A percentile compares a stretch with the other conserved stretches of the same genome.
Conservation (phyloP, 2,113 vertebrate species). For the Neoarius graeffei region DNA sequence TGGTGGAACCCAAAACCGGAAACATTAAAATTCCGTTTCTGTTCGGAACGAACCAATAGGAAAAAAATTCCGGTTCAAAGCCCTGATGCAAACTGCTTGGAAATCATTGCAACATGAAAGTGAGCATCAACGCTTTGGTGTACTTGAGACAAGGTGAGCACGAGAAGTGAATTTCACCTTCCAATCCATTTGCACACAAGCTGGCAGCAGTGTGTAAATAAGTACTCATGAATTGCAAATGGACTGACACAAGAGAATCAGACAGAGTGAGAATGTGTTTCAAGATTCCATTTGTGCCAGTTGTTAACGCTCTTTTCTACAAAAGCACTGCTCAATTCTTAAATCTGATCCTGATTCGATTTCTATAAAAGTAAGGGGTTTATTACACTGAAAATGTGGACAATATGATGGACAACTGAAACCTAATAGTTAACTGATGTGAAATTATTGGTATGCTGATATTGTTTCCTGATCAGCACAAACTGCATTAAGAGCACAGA, state of each 20-base stretch:
- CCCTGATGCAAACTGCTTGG: not conserved
- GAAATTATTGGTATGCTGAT: not conserved
- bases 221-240: constrained; percentile 4
- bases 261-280: not conserved
- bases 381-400: not conserved
- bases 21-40: too few species aligned
- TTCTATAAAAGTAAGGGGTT: not conserved
- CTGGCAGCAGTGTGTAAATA: not conserved
- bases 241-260: not conserved
- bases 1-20: too few species aligned
- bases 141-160: not conserved
- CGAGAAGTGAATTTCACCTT: not conserved
- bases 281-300: not conserved
- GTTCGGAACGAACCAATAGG: too few species aligned
- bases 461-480: not conserved
- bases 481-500: not conserved
- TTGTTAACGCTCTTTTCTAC: not conserved
- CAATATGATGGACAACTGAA: not conserved
- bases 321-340: not conserved
- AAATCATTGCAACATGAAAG: not conserved
- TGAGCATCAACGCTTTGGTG: not conserved
- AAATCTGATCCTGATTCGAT: accelerated
- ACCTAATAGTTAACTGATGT: not conserved
- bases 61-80: too few species aligned
- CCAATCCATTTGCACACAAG: not conserved